Conservation (phyloP, 2,113 vertebrate species). For the Sminthopsis crassicaudata region DNA sequence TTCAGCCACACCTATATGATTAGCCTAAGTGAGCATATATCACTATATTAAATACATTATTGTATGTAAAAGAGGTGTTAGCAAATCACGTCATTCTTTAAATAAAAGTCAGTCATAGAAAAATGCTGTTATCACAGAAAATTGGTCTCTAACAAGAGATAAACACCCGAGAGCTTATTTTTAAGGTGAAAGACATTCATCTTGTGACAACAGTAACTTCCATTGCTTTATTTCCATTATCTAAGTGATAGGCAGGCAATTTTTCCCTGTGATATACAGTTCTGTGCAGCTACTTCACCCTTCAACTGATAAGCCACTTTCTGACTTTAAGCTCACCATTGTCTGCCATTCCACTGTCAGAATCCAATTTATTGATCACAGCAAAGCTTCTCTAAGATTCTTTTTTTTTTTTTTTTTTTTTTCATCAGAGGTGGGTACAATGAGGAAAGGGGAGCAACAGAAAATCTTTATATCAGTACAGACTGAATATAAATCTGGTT, state of each 20-base stretch:
- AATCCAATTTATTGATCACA: constrained; percentile 28
- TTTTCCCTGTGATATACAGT: neutral
- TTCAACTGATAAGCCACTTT: constrained; percentile 14
- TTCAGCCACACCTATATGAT: neutral
- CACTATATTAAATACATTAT: neutral
- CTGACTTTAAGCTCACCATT: neutral
- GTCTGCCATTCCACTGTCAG: neutral
- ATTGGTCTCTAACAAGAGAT: constrained; percentile 40
- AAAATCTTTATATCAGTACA: neutral
- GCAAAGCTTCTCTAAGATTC: neutral
- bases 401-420: neutral
- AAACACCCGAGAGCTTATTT: constrained; percentile 30
- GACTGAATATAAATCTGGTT: neutral
- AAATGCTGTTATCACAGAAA: constrained; percentile 35
- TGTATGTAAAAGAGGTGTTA: neutral
- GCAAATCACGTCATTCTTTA: neutral
- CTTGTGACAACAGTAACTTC: constrained; percentile 16
- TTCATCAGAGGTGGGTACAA: neutral
- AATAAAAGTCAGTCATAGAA: neutral
- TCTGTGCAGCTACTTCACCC: neutral
- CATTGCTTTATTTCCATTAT: constrained; percentile 4
- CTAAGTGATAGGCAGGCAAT: neutral
- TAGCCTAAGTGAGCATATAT: neutral
- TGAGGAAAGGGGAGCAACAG: neutral
- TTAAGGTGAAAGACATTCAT: constrained; percentile 31